These are phyloP conservation scores for Ellobium chinense DNA, from an alignment of 2,888 invertebrate species.

Conservation along the genomic window DNA sequence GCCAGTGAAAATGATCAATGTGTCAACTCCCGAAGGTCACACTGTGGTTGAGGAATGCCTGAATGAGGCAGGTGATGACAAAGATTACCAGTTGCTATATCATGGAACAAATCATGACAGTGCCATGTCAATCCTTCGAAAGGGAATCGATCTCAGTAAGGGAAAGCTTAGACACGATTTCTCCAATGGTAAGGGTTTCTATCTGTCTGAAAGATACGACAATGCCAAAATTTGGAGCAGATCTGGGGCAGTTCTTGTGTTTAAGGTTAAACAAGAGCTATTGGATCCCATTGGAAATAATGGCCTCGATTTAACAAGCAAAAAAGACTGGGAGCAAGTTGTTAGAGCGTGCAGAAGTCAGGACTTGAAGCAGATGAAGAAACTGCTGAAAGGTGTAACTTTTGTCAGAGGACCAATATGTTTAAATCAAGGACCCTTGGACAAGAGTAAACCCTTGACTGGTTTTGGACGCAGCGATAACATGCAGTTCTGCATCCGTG, in stretches of 20 bases:
- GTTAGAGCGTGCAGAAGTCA: not conserved
- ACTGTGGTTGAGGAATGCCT: not conserved
- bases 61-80: not conserved
- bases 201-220: not conserved
- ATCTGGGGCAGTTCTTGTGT: not conserved
- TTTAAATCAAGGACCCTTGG: not conserved
- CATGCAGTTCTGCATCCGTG: conserved; percentile 8
- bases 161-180: not conserved
- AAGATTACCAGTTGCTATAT: not conserved
- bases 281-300: not conserved
- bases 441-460: not conserved
- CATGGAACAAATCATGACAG: not conserved
- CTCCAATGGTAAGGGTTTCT: not conserved
- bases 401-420: conserved; percentile 1
- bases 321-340: not conserved
- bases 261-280: not conserved
- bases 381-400: not conserved
- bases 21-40: not conserved
- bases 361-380: not conserved
- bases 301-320: not conserved
- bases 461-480: not conserved
- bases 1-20: not conserved
- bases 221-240: not conserved
- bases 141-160: not conserved
- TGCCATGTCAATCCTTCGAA: not conserved